Evolutionary conservation across 2,113 vertebrate species (phyloP).

Genomic region (Morone saxatilis): DNA sequence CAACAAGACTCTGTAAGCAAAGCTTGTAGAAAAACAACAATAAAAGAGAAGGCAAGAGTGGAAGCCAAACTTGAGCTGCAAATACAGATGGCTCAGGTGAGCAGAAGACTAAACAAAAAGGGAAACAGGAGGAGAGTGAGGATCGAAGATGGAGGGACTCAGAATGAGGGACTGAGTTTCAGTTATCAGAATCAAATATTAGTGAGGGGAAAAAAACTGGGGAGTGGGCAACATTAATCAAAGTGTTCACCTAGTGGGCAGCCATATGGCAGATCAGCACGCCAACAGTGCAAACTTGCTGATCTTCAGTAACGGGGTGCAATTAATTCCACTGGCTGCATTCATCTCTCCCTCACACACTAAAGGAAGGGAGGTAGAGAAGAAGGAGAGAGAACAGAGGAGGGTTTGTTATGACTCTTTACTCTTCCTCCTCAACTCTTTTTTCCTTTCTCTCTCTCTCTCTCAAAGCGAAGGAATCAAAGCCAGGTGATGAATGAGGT

Average conservation of each 20-base stretch:
- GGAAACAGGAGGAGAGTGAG: constrained; percentile 11
- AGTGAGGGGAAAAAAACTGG: constrained; percentile 87
- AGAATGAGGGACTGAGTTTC: constrained; percentile 63
- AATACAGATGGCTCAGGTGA: constrained; percentile 49
- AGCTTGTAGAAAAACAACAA: constrained; percentile 47
- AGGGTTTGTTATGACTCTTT: constrained; percentile 96
- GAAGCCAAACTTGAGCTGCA: constrained; percentile 41
- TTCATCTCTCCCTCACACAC: constrained; percentile 96
- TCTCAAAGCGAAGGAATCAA: constrained; percentile 93
- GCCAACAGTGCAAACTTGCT: constrained; percentile 99
- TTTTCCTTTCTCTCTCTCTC: constrained; percentile 72
- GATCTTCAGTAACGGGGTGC: constrained; percentile 99
- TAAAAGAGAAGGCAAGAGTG: background rate
- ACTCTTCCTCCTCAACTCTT: constrained; percentile 81
- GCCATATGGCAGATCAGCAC: constrained; percentile 99
- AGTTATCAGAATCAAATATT: constrained; percentile 94
- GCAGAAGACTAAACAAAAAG: constrained; percentile 26
- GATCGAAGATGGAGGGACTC: constrained; percentile 35
- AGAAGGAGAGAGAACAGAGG: constrained; percentile 74
- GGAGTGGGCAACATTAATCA: constrained; percentile 99
- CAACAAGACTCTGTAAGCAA: constrained; percentile 32
- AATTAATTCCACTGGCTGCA: constrained; percentile 99
- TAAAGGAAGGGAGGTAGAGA: constrained; percentile 80
- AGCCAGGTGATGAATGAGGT: constrained; percentile 98
- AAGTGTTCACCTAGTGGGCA: constrained; percentile 99